Percentiles rank a stretch among this genome's conserved stretches.
phyloP scores from a whole-genome alignment of 1,140 invertebrate species.

The Cylas formicarius region DNA sequence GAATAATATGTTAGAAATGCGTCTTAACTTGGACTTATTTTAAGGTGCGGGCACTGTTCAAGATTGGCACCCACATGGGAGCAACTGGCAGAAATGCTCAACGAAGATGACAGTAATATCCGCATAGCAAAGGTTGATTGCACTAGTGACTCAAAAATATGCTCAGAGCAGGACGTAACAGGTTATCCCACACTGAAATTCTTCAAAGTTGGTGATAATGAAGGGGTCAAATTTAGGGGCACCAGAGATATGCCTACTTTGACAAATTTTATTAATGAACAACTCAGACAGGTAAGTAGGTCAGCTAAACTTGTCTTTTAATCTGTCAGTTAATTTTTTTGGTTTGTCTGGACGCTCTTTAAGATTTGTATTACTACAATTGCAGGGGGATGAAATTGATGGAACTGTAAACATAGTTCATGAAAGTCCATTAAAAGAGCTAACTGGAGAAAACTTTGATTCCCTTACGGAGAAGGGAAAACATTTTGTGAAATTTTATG shows the following conservation, averaged over 20 bases:
- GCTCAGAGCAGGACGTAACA: conserved; percentile 65
- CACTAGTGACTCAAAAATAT: conserved; percentile 60
- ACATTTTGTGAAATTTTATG: conserved; percentile 80
- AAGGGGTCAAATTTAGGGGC: conserved; percentile 61
- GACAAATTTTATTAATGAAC: conserved; percentile 65
- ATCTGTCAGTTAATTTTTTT: neutral
- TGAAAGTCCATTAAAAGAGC: conserved; percentile 51
- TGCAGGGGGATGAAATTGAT: conserved; percentile 36
- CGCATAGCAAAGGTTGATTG: conserved; percentile 72
- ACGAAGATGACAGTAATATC: conserved; percentile 54
- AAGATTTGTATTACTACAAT: neutral
- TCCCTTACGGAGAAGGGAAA: conserved; percentile 56
- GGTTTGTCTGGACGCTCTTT: neutral
- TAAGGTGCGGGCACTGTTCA: conserved; percentile 67
- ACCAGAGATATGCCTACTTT: conserved; percentile 63
- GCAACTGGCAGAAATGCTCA: conserved; percentile 61
- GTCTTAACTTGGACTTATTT: conserved; percentile 14
- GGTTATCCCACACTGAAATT: conserved; percentile 65
- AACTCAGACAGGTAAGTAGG: conserved; percentile 45
- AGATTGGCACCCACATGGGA: conserved; percentile 63
- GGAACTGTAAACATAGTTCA: conserved; percentile 37
- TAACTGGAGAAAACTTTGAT: conserved; percentile 66
- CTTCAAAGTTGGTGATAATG: conserved; percentile 55
- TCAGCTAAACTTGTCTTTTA: conserved; percentile 4
- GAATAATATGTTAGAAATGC: conserved; percentile 2